Conservation (phyloP, 2,888 invertebrate species). For the Diabrotica balteata region DNA sequence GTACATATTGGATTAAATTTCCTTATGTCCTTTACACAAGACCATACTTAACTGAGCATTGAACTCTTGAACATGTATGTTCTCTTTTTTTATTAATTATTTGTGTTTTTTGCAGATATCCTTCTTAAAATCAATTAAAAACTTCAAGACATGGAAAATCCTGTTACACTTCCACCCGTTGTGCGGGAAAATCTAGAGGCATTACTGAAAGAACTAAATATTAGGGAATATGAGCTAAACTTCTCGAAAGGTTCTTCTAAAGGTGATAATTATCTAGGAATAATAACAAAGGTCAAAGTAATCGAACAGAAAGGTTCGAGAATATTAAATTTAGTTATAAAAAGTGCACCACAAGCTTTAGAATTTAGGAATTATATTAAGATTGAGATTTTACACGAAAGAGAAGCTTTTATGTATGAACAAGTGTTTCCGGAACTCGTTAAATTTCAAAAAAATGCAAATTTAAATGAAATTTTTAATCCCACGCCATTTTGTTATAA, state of each 20-base stretch:
- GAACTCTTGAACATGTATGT: too few species aligned
- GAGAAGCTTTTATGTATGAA: conserved; percentile 26
- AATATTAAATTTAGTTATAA: conserved; percentile 28
- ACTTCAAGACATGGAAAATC: not conserved
- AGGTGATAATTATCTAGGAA: conserved; percentile 50
- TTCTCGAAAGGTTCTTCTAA: conserved; percentile 40
- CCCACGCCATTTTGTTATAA: conserved; percentile 17
- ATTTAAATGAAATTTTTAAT: conserved; percentile 15
- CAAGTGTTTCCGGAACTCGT: conserved; percentile 17
- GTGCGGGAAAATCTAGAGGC: conserved; percentile 8
- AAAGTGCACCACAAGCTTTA: conserved; percentile 27
- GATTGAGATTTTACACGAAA: conserved; percentile 22
- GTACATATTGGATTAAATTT: too few species aligned
- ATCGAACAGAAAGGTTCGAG: conserved; percentile 5
- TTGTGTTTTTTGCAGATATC: too few species aligned
- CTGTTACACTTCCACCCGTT: not conserved
- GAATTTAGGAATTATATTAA: conserved; percentile 30
- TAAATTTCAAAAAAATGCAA: conserved; percentile 13
- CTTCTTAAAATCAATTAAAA: too few species aligned
- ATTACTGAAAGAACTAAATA: conserved; percentile 8
- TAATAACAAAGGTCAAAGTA: conserved; percentile 38
- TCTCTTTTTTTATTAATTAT: too few species aligned
- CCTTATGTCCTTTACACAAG: too few species aligned
- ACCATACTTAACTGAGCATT: too few species aligned
- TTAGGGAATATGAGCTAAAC: conserved; percentile 25